Evolutionary conservation across 2,797 vertebrate species (phyloP).

Genomic region (Alectoris magna): DNA sequence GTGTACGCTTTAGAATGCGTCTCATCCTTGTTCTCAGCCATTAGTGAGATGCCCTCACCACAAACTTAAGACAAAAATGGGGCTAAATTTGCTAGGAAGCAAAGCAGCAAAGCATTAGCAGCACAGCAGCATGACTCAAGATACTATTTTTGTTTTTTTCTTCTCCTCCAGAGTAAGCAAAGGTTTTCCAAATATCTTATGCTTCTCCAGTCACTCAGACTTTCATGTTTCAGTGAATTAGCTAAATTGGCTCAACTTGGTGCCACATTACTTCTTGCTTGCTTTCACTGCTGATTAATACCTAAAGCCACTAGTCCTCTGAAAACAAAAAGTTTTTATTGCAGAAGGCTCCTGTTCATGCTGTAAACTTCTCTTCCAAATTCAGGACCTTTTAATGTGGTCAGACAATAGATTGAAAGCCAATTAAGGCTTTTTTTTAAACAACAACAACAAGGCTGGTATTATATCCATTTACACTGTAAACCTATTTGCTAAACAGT

Average conservation of each 20-base stretch:
- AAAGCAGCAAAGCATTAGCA: not conserved
- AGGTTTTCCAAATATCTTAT: not conserved
- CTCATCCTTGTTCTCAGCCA: not conserved
- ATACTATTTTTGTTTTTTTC: not conserved
- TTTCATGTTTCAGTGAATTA: not conserved
- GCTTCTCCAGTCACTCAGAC: not conserved
- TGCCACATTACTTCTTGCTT: not conserved
- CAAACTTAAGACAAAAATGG: not conserved
- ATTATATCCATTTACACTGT: not conserved
- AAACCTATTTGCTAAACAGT: not conserved
- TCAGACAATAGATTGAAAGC: not conserved
- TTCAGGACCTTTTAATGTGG: not conserved
- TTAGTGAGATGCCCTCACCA: not conserved
- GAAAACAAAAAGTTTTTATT: not conserved
- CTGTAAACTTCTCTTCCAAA: not conserved
- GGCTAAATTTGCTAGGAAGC: not conserved
- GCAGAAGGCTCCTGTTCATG: not conserved
- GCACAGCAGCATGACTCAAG: not conserved
- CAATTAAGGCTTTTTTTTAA: not conserved
- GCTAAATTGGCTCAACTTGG: not conserved
- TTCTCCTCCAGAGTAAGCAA: not conserved
- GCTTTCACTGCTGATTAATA: not conserved
- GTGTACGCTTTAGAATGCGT: not conserved
- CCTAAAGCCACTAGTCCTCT: not conserved
- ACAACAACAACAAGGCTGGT: not conserved